Evolutionary conservation across 2,888 invertebrate species (phyloP), one percentile per base, ranked within the genome.

Genomic region (Lycocerus yunnanus): DNA sequence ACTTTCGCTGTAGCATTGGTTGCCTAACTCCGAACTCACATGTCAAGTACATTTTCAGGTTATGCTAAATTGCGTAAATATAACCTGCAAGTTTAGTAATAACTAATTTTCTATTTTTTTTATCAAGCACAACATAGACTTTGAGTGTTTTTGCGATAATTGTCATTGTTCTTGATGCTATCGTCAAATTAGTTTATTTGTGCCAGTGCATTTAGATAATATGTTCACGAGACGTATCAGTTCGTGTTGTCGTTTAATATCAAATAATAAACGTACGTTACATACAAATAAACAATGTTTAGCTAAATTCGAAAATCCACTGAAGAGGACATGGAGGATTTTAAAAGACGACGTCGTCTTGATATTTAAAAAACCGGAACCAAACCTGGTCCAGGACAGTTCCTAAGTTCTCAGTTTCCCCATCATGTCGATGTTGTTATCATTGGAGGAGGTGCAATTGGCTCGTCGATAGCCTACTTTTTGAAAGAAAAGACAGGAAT

Each of bases 381-480:
- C 72, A 68, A 69, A 15, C 15, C 69, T 43, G 58, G 65, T 14
- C 13, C 16, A 8, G 10, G 58, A 58, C 61, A 15, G 1, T n/a
- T 9, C 10, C 15, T 68, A 16, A 68, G 68, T n/a, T 79, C 80
- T 67, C 66, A 80, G 11, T 90, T 91, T 83, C 94, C 93, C 18
- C 88, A 89, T 67, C 91, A 94, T 83, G 91, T 92, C 73, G 99
- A 99, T 88, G 87, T 97, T 79, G 89, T 96, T 1, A 91, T 99
- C 58, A 93, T 99, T 79, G 99, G 99, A 2, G 98, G 98, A 60
- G 97, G 97, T 63, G 92, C 94, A 2, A 92, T 98, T 66, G 99
- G 99, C 0, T 93, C 96, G 60, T 93, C 97, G 0, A 91, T 94
- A 65, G 99, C 99, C 0, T 99, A 94, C 85, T 97, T 94, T 93